Conservation (phyloP, 2,797 vertebrate species). For the Pachyuromys duprasi region DNA sequence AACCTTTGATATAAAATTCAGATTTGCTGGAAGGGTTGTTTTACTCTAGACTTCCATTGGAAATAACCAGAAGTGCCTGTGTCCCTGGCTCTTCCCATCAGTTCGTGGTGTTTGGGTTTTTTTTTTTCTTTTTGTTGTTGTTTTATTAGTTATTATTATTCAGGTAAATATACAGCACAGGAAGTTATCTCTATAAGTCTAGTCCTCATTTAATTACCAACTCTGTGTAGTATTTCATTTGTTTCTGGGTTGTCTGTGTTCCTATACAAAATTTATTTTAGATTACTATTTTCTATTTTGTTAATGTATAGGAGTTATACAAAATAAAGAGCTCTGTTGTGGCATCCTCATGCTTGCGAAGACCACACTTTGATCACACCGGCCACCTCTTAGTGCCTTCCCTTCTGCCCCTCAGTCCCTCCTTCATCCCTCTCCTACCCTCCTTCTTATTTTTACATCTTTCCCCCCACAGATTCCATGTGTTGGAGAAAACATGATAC, state of each 20-base stretch:
- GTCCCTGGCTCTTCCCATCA: neutral
- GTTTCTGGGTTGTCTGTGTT: conserved; percentile 33
- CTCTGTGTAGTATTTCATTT: neutral
- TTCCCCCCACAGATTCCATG: neutral
- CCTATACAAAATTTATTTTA: neutral
- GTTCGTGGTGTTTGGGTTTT: neutral
- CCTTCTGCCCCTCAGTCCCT: too few species aligned
- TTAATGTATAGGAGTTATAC: neutral
- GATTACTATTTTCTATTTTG: neutral
- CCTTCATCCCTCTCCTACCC: too few species aligned
- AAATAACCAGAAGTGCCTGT: neutral
- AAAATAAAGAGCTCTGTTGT: neutral
- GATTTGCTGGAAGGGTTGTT: neutral
- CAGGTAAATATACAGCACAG: neutral
- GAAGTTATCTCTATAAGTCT: neutral
- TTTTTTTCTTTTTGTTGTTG: neutral
- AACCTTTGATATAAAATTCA: neutral
- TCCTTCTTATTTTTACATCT: neutral
- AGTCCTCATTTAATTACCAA: neutral
- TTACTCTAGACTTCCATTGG: neutral
- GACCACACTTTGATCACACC: too few species aligned
- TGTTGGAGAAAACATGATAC: neutral
- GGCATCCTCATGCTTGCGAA: neutral
- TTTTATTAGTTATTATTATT: neutral
- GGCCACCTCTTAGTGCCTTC: neutral